These are phyloP conservation scores for Drosophila ezoana DNA, from an alignment of 2,888 invertebrate species.

Conservation along the genomic window DNA sequence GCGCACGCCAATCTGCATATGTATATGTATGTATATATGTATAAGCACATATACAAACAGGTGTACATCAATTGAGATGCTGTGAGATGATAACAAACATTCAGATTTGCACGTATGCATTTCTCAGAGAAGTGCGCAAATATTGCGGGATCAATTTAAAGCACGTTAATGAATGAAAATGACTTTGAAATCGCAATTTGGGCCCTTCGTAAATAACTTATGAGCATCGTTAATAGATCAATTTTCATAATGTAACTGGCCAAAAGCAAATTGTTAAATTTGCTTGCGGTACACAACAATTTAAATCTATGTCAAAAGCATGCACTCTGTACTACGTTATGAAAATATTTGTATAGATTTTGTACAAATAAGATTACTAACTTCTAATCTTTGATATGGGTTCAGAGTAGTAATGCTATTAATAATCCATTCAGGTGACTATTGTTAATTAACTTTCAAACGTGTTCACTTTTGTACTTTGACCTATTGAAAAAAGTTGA, in stretches of 20 bases:
- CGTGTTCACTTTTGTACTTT: conserved; percentile 33
- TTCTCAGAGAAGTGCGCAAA: conserved; percentile 7
- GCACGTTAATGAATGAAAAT: conserved; percentile 24
- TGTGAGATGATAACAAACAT: conserved; percentile 6
- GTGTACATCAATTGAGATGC: conserved; percentile 3
- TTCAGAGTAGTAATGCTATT: conserved; percentile 15
- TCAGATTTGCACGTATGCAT: conserved; percentile 23
- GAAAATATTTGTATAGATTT: neutral
- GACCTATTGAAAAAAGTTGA: conserved; percentile 4
- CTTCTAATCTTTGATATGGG: conserved; percentile 31
- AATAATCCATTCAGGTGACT: conserved; percentile 6
- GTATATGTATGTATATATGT: neutral
- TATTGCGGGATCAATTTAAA: conserved; percentile 14
- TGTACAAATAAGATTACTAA: conserved; percentile 20
- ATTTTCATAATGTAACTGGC: conserved; percentile 17
- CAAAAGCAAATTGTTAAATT: conserved; percentile 18
- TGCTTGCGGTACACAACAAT: neutral
- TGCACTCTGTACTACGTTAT: conserved; percentile 9
- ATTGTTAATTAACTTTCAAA: conserved; percentile 14
- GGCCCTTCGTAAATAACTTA: conserved; percentile 14
- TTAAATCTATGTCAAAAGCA: neutral
- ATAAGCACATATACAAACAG: neutral
- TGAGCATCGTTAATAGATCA: conserved; percentile 20
- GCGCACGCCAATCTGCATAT: neutral
- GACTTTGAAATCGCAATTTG: conserved; percentile 4